Conservation (phyloP, 2,888 invertebrate species). For the Strigamia transsilvanica region DNA sequence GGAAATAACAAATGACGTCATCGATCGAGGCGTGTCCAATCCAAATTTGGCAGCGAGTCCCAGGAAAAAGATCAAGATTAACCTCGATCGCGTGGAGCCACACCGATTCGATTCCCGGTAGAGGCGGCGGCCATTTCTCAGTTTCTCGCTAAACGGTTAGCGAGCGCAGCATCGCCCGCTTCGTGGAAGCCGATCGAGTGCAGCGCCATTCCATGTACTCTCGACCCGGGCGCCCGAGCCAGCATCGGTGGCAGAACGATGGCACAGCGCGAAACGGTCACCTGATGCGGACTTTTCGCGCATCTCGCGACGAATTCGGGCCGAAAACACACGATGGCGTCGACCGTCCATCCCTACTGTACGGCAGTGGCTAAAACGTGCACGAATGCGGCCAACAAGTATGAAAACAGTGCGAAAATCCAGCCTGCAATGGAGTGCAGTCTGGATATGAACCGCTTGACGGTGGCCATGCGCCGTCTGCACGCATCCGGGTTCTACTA, state of each 20-base stretch:
- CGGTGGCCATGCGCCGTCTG: constrained; percentile 64
- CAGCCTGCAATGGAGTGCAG: constrained; percentile 46
- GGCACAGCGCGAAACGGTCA: neutral
- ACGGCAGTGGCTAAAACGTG: too few relatives aligned
- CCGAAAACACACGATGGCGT: too few relatives aligned
- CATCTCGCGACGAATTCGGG: neutral
- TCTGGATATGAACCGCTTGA: constrained; percentile 59
- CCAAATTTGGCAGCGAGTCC: neutral
- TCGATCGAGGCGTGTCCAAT: neutral
- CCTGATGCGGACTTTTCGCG: neutral
- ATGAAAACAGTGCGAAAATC: neutral
- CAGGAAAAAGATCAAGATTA: constrained; percentile 13
- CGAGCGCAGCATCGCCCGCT: neutral
- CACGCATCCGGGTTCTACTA: constrained; percentile 81
- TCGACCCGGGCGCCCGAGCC: neutral
- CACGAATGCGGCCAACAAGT: neutral
- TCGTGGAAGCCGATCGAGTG: neutral
- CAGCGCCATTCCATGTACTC: neutral
- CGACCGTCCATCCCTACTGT: too few relatives aligned
- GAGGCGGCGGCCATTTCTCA: neutral
- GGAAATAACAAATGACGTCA: neutral
- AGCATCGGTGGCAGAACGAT: neutral
- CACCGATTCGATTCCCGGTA: constrained; percentile 20
- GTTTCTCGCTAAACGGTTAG: neutral
- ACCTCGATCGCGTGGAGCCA: constrained; percentile 20